Evolutionary conservation across 1,140 invertebrate genomes (phyloP).

Genomic region (Drosophila serrata): DNA sequence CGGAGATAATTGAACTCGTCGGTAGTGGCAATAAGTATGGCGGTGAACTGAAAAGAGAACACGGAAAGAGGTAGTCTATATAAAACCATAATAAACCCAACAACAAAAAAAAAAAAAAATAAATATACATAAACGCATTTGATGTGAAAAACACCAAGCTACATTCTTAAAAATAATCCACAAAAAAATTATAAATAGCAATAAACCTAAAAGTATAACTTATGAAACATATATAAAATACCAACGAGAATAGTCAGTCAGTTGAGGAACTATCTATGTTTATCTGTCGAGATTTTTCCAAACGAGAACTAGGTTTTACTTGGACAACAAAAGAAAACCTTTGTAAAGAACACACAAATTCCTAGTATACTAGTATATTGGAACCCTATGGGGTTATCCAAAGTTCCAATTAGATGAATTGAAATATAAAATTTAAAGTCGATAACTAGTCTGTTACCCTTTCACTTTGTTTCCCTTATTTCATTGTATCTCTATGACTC

Average conservation of each 20-base stretch:
- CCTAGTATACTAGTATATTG: conserved; percentile 17
- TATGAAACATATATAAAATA: conserved; percentile 49
- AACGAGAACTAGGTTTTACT: conserved; percentile 27
- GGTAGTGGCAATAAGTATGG: conserved; percentile 99
- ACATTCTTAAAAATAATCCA: conserved; percentile 56
- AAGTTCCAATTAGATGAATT: conserved; percentile 30
- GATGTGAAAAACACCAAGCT: conserved; percentile 60
- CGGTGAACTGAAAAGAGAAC: conserved; percentile 98
- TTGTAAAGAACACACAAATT: conserved; percentile 45
- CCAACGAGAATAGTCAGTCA: conserved; percentile 22
- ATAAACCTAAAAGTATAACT: conserved; percentile 41
- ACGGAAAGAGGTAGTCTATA: conserved; percentile 96
- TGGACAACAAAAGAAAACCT: conserved; percentile 41
- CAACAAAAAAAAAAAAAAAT: no score
- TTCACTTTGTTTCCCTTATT: conserved; percentile 60
- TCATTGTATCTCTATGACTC: conserved; percentile 67
- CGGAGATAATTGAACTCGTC: conserved; percentile 99
- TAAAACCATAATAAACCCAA: conserved; percentile 58
- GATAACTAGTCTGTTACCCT: conserved; percentile 83
- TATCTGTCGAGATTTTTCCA: conserved; percentile 8
- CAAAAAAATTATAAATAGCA: conserved; percentile 50
- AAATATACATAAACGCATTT: conserved; percentile 59
- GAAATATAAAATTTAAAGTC: conserved; percentile 37
- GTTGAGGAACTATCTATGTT: not conserved
- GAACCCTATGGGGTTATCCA: conserved; percentile 19